These are phyloP conservation scores for Tachypleus tridentatus DNA, from an alignment of 1,140 invertebrate species.

Conservation along the genomic window DNA sequence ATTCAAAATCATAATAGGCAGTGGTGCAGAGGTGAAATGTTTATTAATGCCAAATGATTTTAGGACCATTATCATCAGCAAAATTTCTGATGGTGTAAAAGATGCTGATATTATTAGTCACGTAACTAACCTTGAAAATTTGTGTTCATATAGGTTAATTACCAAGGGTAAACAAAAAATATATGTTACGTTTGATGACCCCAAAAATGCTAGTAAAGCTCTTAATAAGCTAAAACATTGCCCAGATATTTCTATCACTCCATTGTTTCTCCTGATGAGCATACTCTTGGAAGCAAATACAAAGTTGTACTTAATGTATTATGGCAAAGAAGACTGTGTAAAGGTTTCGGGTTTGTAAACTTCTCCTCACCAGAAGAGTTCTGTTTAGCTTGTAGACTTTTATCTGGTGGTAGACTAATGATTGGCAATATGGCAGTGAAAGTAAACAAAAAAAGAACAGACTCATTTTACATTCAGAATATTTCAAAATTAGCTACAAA, in stretches of 20 bases:
- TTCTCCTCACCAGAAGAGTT: not conserved
- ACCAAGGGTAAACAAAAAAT: not conserved
- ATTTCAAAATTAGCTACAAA: no score
- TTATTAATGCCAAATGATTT: slow-evolving; percentile 15
- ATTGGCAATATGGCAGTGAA: no score
- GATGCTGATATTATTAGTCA: not conserved
- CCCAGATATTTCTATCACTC: no score
- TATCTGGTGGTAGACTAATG: no score
- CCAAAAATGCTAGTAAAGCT: not conserved
- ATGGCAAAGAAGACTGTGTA: not conserved
- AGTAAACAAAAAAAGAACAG: no score
- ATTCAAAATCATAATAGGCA: slow-evolving; percentile 7
- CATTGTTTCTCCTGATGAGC: no score
- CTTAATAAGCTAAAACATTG: not conserved
- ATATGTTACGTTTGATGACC: not conserved
- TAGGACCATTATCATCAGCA: not conserved
- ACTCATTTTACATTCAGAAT: no score
- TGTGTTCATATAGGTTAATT: not conserved
- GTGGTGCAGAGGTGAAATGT: slow-evolving; percentile 11
- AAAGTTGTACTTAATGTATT: not conserved
- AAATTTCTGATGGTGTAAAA: not conserved
- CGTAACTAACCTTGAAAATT: not conserved
- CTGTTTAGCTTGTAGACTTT: no score
- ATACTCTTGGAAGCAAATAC: not conserved
- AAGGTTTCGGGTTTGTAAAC: not conserved